Evolutionary conservation across 2,888 invertebrate genomes (phyloP).

Genomic region (Minunthozetes semirufus): DNA sequence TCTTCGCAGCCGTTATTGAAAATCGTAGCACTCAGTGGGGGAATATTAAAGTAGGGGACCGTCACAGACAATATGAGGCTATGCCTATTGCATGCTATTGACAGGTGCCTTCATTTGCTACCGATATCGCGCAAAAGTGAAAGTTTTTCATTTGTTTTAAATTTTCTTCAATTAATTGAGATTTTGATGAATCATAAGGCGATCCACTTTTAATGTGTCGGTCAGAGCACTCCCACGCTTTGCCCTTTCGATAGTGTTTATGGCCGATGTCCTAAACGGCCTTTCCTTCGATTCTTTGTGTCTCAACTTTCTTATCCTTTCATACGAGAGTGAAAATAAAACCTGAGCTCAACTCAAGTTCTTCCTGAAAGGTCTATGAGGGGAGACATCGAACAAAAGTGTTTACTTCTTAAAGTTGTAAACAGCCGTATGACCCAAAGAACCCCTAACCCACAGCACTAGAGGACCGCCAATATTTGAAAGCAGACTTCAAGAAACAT

Average conservation of each 20-base stretch:
- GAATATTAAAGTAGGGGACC: slow-evolving; percentile 7
- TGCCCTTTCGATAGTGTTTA: background rate
- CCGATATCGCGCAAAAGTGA: slow-evolving; percentile 10
- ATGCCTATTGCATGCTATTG: background rate
- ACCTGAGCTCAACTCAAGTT: background rate
- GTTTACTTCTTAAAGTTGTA: slow-evolving; percentile 13
- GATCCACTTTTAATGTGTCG: background rate
- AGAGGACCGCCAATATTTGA: slow-evolving; percentile 8
- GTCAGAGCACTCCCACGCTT: background rate
- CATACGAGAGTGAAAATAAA: slow-evolving; percentile 13
- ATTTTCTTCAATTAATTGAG: background rate
- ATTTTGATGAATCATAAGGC: background rate
- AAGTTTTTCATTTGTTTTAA: background rate
- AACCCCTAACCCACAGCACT: slow-evolving; percentile 8
- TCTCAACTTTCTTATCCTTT: slow-evolving; percentile 6
- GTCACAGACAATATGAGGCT: background rate
- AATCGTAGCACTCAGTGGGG: background rate
- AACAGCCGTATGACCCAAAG: slow-evolving; percentile 22
- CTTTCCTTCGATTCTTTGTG: background rate
- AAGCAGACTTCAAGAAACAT: background rate
- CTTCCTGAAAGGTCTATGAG: slow-evolving; percentile 20
- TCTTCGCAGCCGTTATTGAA: background rate
- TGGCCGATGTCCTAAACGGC: background rate
- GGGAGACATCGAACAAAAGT: slow-evolving; percentile 16
- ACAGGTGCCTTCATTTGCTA: background rate